Evolutionary conservation across 1,140 invertebrate genomes (phyloP), one percentile per base, ranked within the genome.

Genomic region (Cotesia vestalis): DNA sequence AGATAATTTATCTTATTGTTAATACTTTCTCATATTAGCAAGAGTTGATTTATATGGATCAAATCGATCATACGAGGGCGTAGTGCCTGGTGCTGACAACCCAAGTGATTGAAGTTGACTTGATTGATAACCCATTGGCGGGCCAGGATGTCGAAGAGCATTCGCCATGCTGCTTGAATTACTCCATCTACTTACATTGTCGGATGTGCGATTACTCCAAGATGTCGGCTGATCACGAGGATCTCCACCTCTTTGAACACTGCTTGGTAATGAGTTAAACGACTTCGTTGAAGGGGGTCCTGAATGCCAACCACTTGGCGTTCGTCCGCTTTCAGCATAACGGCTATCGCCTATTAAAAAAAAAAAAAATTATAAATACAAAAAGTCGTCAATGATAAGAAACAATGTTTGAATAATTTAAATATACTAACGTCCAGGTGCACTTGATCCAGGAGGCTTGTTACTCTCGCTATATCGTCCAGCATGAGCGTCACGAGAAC

Each of bases 1-100:
- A 55, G 53, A 5, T 20, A 9, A 9, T 27, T 17, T 59, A 17
- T 20, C 8, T n/a, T 27, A 36, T 51, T 27, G 80, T 80, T 79
- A 81, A 76, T 87, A 86, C 75, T 87, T 87, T 77, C 85, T 84
- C 80, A 87, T 82, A 72, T 78, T 83, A 2, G 82, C 78, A 77
- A 87, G 82, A n/a, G 84, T 81, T 20, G 79, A 80, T 73, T 87
- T 87, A 75, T 86, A 87, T 3, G 85, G 84, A 57, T 87, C 85
- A 68, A 85, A 87, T 62, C 85, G 81, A 66, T 85, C 84, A 66
- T 86, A 86, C 0, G 85, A 85, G 27, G 81, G 80, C 5, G 76
- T 76, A 27, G 84, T 84, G 36, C 83, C 84, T 8, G 84, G 84
- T 51, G 82, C 80, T 8, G 85, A 70, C 67, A 87, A 76, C 68